Percentiles rank a stretch among this genome's conserved stretches.
These are phyloP conservation scores for Parus major DNA, from an alignment of 2,113 vertebrate species.

Conservation along the genomic window DNA sequence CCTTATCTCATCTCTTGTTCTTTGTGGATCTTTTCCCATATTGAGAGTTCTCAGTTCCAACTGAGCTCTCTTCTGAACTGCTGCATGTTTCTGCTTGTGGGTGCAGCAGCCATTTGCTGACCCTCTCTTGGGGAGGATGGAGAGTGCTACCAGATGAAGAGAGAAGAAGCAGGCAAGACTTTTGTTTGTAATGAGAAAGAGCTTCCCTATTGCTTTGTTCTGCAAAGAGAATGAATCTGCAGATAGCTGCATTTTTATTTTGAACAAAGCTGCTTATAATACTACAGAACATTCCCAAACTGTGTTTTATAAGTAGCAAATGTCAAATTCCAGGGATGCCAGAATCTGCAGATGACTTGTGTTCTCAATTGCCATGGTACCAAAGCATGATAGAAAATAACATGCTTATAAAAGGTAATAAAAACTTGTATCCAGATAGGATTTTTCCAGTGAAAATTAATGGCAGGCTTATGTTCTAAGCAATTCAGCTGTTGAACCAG, in stretches of 20 bases:
- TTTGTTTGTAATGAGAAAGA: not conserved
- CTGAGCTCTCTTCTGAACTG: not conserved
- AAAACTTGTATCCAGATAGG: not conserved
- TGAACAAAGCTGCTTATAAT: constrained; percentile 5
- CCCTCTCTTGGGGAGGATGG: not conserved
- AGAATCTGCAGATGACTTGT: constrained; percentile 20
- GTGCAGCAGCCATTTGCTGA: not conserved
- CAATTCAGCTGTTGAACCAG: not conserved
- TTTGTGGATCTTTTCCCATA: not conserved
- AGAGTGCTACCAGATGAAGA: not conserved
- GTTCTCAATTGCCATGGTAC: not conserved
- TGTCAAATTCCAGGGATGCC: constrained; percentile 38
- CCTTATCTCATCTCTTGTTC: not conserved
- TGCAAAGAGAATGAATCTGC: not conserved
- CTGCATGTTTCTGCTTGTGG: not conserved
- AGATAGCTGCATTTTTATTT: not conserved
- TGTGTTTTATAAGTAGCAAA: constrained; percentile 28
- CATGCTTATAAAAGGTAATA: not conserved
- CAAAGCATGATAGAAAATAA: constrained; percentile 10
- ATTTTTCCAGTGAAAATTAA: constrained; percentile 3
- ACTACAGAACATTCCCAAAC: not conserved
- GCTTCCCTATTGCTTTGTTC: not conserved
- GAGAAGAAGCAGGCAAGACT: not conserved
- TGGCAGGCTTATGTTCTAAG: not conserved
- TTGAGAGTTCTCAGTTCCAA: not conserved